Percentiles rank a stretch among this genome's conserved stretches.
Evolutionary conservation across 2,113 vertebrate species (phyloP).

Genomic region (Hydropotes inermis): DNA sequence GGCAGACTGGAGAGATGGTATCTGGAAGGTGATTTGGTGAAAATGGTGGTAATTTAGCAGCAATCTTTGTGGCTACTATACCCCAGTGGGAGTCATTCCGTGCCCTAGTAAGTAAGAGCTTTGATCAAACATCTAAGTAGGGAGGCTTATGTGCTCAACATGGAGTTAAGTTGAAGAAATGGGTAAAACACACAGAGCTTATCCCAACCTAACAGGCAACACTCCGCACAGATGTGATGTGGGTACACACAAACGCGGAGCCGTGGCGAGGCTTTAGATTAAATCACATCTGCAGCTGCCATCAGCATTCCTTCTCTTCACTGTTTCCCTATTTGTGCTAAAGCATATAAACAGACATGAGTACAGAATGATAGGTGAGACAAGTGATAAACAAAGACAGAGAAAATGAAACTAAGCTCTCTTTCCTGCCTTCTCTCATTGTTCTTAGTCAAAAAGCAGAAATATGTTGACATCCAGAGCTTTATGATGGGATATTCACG

Average conservation of each 20-base stretch:
- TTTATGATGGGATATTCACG: background rate
- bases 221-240: background rate
- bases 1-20: conserved; percentile 47
- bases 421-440: background rate
- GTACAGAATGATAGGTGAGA: background rate
- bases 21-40: conserved; percentile 61
- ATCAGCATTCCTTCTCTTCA: background rate
- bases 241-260: background rate
- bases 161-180: conserved; percentile 74
- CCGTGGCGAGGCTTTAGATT: background rate
- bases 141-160: conserved; percentile 57
- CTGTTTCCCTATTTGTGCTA: background rate
- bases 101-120: conserved; percentile 43
- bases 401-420: background rate
- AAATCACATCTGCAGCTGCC: background rate
- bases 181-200: conserved; percentile 61
- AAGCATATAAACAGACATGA: background rate
- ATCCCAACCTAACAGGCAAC: conserved; percentile 19
- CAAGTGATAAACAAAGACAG: background rate
- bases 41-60: conserved; percentile 56
- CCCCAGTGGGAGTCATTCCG: conserved; percentile 55
- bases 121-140: conserved; percentile 66
- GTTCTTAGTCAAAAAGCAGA: background rate
- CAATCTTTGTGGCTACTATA: conserved; percentile 53
- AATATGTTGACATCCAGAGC: background rate